Evolutionary conservation across 2,888 invertebrate genomes (phyloP), one percentile per base, ranked within the genome.

Genomic region (Platycheirus rosarum): DNA sequence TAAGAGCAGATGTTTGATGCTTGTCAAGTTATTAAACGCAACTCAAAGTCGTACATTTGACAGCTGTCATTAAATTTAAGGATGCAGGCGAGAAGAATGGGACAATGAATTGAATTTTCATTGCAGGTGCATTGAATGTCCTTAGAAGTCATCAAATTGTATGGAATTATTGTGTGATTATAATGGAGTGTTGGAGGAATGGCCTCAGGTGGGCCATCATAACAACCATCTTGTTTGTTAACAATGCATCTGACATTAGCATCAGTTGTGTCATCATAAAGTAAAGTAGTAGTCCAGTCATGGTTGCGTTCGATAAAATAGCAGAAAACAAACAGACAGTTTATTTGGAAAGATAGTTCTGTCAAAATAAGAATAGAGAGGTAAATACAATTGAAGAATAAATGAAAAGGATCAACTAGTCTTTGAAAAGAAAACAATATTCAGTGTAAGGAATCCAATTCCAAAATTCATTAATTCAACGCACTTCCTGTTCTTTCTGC

Each of bases 401-500:
- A 11, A 8, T 20, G 14, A 29, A 9, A 1, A 16, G 9, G 16
- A 51, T 11, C 51, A 16, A 2, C 1, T 18, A 18, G 16, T 20
- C 9, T 9, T 40, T 11, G 0, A 14, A 13, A 57, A 26, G 23
- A 57, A 57, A 23, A 9, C 0, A 46, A 62, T 7, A 6, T 9
- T 6, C n/a, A n/a, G n/a, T n/a, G n/a, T n/a, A n/a, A n/a, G 23
- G 4, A 3, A 42, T 57, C 8, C 16, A 48, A 69, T 13, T 23
- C 16, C n/a, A n/a, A 37, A 60, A 20, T 5, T 1, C n/a, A 29
- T 62, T 53, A 63, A 63, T 63, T 57, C 11, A 57, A 62, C 75
- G 68, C 60, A 66, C 51, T 75, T 66, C 75, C 75, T 70, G 63
- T 65, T 44, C 32, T 35, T 42, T 44, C 16, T 14, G 11, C 14